These are phyloP conservation scores for Apeira syringaria DNA, from an alignment of 2,888 invertebrate genomes.

Conservation along the genomic window DNA sequence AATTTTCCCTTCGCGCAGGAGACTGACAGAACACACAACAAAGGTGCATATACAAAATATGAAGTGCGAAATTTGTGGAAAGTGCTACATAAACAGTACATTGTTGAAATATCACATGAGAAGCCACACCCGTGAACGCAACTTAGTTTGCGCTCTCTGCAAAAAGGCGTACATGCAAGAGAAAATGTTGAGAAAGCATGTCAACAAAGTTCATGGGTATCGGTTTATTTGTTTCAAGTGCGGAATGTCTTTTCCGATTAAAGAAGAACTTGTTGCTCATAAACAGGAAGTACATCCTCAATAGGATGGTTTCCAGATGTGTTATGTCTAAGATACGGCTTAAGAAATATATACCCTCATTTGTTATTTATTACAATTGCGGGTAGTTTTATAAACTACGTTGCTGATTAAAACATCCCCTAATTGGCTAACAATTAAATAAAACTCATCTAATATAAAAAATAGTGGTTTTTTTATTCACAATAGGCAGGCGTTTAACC, in stretches of 20 bases:
- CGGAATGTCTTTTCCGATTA: background rate
- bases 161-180: slow-evolving; percentile 36
- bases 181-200: background rate
- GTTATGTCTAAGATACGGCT: no score
- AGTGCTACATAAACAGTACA: background rate
- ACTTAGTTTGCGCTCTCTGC: slow-evolving; percentile 6
- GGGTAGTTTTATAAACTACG: no score
- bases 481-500: no score
- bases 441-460: no score
- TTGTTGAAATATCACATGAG: background rate
- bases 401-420: no score
- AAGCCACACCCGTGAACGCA: background rate
- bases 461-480: no score
- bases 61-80: background rate
- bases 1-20: background rate
- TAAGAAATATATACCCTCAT: no score
- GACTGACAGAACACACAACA: background rate
- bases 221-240: background rate
- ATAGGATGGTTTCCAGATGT: no score
- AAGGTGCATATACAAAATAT: background rate
- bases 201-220: background rate
- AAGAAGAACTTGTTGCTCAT: background rate
- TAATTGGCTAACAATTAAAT: no score
- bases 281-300: no score
- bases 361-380: no score